These are phyloP conservation scores for Xerus inauris DNA, from an alignment of 2,113 vertebrate genomes.

Conservation along the genomic window DNA sequence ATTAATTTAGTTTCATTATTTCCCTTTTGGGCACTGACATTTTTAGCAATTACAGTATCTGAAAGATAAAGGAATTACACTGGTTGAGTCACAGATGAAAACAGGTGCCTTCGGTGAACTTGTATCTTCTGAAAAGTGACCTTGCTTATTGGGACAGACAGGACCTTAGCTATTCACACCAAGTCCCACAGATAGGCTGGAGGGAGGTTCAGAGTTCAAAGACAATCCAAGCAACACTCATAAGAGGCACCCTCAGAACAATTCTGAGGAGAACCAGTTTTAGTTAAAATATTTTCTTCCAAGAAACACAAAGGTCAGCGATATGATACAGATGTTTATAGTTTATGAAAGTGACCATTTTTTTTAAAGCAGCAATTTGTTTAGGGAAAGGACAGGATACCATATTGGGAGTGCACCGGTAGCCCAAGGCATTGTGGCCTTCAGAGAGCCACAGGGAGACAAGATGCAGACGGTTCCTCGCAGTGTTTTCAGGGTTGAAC, in stretches of 20 bases:
- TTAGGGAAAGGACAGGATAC: constrained; percentile 72
- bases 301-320: constrained; percentile 81
- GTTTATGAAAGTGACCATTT: constrained; percentile 84
- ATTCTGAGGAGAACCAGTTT: constrained; percentile 74
- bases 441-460: constrained; percentile 76
- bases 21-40: constrained; percentile 78
- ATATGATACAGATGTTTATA: constrained; percentile 83
- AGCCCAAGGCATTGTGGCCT: constrained; percentile 82
- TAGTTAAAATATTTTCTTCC: constrained; percentile 83
- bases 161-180: constrained; percentile 77
- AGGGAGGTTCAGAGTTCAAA: constrained; percentile 78
- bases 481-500: constrained; percentile 57
- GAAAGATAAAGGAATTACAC: constrained; percentile 46
- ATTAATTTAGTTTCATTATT: constrained; percentile 57
- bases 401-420: constrained; percentile 81
- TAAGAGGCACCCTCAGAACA: constrained; percentile 76
- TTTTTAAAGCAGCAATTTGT: constrained; percentile 85
- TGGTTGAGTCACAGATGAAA: constrained; percentile 63
- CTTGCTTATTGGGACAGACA: constrained; percentile 65
- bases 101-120: constrained; percentile 65
- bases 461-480: constrained; percentile 67
- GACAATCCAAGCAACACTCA: constrained; percentile 76
- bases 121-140: constrained; percentile 76
- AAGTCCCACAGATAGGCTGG: constrained; percentile 73
- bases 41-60: constrained; percentile 65